Evolutionary conservation across 2,113 vertebrate genomes (phyloP).

Genomic region (Paraplagusia blochii): DNA sequence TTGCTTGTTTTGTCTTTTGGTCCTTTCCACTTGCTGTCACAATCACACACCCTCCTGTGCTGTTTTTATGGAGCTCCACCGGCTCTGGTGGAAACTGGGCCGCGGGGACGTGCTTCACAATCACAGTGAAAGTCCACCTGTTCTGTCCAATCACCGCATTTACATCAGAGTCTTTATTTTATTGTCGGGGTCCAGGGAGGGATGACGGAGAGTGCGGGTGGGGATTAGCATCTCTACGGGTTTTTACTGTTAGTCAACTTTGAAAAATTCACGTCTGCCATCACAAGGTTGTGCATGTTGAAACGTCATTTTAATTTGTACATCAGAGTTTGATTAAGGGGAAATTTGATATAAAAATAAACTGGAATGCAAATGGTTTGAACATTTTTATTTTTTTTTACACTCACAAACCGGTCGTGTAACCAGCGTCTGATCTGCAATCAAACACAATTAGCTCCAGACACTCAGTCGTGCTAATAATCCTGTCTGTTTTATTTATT

Average conservation of each 20-base stretch:
- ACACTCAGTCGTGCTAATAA: no score
- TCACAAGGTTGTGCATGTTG: constrained; percentile 77
- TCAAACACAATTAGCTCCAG: no score
- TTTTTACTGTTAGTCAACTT: constrained; percentile 75
- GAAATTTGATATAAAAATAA: constrained; percentile 83
- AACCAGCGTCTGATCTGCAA: no score
- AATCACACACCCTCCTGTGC: constrained; percentile 20
- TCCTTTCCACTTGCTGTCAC: constrained; percentile 53
- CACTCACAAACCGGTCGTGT: not conserved
- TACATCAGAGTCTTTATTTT: constrained; percentile 42
- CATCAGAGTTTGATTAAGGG: constrained; percentile 81
- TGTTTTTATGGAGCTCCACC: constrained; percentile 44
- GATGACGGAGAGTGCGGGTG: constrained; percentile 40
- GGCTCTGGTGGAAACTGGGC: constrained; percentile 50
- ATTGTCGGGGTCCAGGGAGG: constrained; percentile 53
- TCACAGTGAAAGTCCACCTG: constrained; percentile 36
- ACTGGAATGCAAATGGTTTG: constrained; percentile 82
- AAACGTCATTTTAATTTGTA: constrained; percentile 82
- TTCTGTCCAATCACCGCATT: constrained; percentile 45
- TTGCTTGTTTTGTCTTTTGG: constrained; percentile 52
- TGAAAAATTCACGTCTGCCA: constrained; percentile 65
- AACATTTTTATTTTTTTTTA: constrained; percentile 48
- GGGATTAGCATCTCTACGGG: constrained; percentile 60
- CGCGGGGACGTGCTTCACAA: constrained; percentile 26
- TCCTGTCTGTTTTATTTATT: no score